Base-by-base conservation (phyloP, 1,140 invertebrate species). In the Leptestheria dahalacensis region DNA sequence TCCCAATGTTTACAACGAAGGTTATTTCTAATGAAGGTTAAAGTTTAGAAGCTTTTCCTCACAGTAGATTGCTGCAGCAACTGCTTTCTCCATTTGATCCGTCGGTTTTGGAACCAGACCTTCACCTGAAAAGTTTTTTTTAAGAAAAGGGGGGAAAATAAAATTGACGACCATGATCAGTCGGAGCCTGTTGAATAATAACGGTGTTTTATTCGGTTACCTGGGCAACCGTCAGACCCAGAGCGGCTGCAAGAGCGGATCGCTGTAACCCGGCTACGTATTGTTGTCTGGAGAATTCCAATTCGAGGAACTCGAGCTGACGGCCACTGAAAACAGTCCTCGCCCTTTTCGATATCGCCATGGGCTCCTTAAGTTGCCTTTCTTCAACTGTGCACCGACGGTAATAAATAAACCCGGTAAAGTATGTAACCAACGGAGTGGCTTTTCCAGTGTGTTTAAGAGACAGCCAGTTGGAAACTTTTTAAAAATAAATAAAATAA, bases 31-130 rank as follows among this genome's bases (percentile, higher is more conserved):
- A 9, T 41, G 33, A 6, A 41, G 33, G n/a, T n/a, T n/a, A n/a
- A n/a, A n/a, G n/a, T n/a, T n/a, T n/a, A n/a, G n/a, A n/a, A n/a
- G n/a, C n/a, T n/a, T n/a, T n/a, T 41, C 15, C 33, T 41, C 6
- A 41, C 6, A 41, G 6, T 41, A 41, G 6, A 9, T 41, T 41
- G 33, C 69, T 94, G 91, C 65, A 92, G 74, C 65, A 93, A 88
- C 65, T 93, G 86, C 67, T 96, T 96, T 20, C 92, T 77, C 91
- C 91, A 95, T 77, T 96, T 96, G 62, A 96, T 97, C 26, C 93
- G 78, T 23, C 93, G 77, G 71, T 97, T 97, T 73, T 95, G 93
- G 70, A 96, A 97, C 92, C 93, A 96, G 1, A 97, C 92, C 73
- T 65, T 70, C 66, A 85, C 86, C 78, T 92, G 88, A 3, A 91